Conservation (phyloP, 2,888 invertebrate genomes). For the Drosophila borealis region DNA sequence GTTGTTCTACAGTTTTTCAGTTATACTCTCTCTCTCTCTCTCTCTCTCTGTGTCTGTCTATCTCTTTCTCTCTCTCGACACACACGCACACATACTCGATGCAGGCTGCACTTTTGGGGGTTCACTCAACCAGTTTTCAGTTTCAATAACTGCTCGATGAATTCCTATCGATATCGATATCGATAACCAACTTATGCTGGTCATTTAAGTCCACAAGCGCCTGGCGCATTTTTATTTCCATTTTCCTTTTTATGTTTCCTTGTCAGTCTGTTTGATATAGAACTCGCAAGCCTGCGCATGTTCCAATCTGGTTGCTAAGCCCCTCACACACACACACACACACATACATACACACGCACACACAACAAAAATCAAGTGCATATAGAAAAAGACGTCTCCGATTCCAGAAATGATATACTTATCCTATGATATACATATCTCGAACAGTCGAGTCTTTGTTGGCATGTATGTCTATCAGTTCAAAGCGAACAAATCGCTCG, state of each 20-base stretch:
- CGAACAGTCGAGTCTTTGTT: no score
- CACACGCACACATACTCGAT: neutral
- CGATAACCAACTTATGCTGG: conserved; percentile 7
- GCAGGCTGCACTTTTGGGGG: conserved; percentile 25
- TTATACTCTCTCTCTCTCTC: conserved; percentile 22
- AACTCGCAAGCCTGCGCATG: conserved; percentile 29
- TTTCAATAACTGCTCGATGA: conserved; percentile 28
- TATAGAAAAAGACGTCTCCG: no score
- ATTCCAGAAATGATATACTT: no score
- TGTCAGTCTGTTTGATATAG: conserved; percentile 31
- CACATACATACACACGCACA: conserved; percentile 3
- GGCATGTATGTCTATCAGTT: no score
- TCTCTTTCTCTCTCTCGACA: conserved; percentile 12
- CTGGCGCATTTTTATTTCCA: neutral
- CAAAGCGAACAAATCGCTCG: no score
- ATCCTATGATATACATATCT: no score
- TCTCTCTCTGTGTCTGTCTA: neutral
- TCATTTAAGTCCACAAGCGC: conserved; percentile 11
- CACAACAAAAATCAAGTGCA: neutral
- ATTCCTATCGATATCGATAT: conserved; percentile 13
- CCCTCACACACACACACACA: conserved; percentile 15
- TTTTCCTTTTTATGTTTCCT: conserved; percentile 8
- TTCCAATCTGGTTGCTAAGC: conserved; percentile 43
- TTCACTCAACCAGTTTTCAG: conserved; percentile 37
- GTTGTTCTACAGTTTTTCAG: conserved; percentile 39